Conservation (phyloP, 2,113 vertebrate species). For the Engraulis encrasicolus region DNA sequence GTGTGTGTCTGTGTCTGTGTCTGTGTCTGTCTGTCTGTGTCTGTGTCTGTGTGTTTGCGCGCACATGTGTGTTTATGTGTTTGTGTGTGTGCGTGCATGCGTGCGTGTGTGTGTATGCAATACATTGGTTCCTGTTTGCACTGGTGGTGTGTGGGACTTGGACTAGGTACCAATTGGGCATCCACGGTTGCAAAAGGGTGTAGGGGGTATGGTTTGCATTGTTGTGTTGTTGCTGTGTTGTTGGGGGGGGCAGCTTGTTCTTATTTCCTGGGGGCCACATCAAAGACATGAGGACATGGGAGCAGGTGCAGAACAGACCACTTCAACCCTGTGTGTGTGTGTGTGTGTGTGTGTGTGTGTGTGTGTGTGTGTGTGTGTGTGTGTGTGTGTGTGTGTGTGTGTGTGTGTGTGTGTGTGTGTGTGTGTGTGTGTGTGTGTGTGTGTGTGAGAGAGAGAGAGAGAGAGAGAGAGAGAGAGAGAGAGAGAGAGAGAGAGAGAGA, state of each 20-base stretch:
- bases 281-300: slow-evolving; percentile 68
- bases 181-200: too few species aligned
- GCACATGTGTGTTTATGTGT: too few species aligned
- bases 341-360: slow-evolving; percentile 40
- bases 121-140: too few species aligned
- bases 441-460: background rate
- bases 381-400: background rate
- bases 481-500: too few species aligned
- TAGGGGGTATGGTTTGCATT: too few species aligned
- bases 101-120: too few species aligned
- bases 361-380: background rate
- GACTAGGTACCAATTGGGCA: too few species aligned
- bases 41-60: slow-evolving; percentile 70
- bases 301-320: slow-evolving; percentile 77
- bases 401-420: background rate
- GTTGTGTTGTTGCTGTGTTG: slow-evolving; percentile 75
- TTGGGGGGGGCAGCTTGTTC: slow-evolving; percentile 73
- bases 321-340: slow-evolving; percentile 56
- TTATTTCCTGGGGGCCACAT: slow-evolving; percentile 75
- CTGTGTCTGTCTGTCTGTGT: slow-evolving; percentile 72
- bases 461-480: too few species aligned
- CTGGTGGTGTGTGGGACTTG: too few species aligned
- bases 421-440: background rate
- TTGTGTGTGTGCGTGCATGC: too few species aligned
- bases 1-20: slow-evolving; percentile 52